Evolutionary conservation across 2,888 invertebrate genomes (phyloP).

Genomic region (Willowsia nigromaculata): DNA sequence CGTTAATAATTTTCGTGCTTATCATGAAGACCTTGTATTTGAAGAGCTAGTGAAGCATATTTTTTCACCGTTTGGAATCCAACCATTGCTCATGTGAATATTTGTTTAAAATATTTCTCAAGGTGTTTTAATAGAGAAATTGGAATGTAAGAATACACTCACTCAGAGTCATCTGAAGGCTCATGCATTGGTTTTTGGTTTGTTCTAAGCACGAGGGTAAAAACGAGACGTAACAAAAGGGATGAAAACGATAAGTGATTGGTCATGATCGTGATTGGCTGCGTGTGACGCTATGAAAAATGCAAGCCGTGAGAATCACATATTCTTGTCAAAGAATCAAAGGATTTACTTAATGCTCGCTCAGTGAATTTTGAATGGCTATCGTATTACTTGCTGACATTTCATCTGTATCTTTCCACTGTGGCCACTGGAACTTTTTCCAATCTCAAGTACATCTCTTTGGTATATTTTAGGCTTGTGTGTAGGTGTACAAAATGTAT

Average conservation of each 20-base stretch:
- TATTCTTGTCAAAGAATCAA: conserved; percentile 37
- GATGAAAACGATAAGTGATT: conserved; percentile 54
- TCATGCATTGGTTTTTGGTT: neutral
- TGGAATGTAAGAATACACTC: too few relatives aligned
- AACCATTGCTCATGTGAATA: neutral
- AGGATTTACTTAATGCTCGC: conserved; percentile 57
- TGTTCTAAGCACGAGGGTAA: neutral
- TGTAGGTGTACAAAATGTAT: neutral
- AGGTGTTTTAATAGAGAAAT: too few relatives aligned
- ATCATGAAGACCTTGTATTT: too few relatives aligned
- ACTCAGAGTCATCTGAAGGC: neutral
- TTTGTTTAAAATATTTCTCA: neutral
- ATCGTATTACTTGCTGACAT: conserved; percentile 33
- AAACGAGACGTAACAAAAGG: neutral
- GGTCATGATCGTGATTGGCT: conserved; percentile 52
- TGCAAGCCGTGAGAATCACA: conserved; percentile 60
- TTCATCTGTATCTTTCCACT: conserved; percentile 24
- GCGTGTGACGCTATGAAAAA: conserved; percentile 63
- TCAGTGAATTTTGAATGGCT: conserved; percentile 66
- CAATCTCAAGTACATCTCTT: neutral
- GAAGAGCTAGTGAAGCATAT: too few relatives aligned
- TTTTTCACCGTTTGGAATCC: too few relatives aligned
- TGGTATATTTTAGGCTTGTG: neutral
- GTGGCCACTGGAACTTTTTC: neutral
- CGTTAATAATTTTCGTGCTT: too few relatives aligned